phyloP scores from a whole-genome alignment of 2,113 vertebrate genomes.

The Heterochromis multidens region DNA sequence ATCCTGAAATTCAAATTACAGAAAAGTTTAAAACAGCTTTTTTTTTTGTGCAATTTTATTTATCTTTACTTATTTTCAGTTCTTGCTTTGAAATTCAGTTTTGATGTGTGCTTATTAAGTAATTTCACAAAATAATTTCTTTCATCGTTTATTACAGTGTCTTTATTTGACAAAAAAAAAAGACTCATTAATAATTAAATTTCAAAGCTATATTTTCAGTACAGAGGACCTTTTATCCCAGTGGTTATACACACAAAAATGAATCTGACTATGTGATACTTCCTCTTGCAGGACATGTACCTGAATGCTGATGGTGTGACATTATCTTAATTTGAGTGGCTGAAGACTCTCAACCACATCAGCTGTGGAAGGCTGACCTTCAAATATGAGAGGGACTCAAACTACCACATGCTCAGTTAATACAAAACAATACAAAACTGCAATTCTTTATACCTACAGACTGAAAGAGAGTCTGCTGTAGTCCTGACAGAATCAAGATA shows the following conservation, averaged over 20 bases:
- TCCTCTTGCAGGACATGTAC: constrained; percentile 81
- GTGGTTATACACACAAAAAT: too few species aligned
- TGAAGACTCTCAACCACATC: constrained; percentile 93
- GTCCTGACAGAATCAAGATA: too few species aligned
- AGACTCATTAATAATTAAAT: background rate
- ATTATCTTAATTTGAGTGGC: constrained; percentile 97
- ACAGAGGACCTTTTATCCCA: background rate
- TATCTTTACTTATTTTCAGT: too few species aligned
- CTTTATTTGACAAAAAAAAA: too few species aligned
- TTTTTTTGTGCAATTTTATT: too few species aligned
- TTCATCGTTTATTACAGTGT: background rate
- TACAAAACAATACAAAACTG: constrained; percentile 63
- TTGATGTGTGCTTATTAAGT: background rate
- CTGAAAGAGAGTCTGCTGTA: accelerated
- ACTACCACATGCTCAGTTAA: constrained; percentile 98
- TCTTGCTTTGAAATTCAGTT: background rate
- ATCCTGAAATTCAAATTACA: too few species aligned
- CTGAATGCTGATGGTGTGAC: constrained; percentile 96
- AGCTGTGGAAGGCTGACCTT: constrained; percentile 96
- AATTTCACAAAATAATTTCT: too few species aligned
- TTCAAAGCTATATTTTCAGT: background rate
- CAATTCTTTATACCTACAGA: background rate
- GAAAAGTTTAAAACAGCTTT: too few species aligned
- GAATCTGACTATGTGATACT: too few species aligned
- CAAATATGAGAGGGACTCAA: constrained; percentile 97